Evolutionary conservation across 2,888 invertebrate species (phyloP).

Genomic region (Lasioglossum villosulum): DNA sequence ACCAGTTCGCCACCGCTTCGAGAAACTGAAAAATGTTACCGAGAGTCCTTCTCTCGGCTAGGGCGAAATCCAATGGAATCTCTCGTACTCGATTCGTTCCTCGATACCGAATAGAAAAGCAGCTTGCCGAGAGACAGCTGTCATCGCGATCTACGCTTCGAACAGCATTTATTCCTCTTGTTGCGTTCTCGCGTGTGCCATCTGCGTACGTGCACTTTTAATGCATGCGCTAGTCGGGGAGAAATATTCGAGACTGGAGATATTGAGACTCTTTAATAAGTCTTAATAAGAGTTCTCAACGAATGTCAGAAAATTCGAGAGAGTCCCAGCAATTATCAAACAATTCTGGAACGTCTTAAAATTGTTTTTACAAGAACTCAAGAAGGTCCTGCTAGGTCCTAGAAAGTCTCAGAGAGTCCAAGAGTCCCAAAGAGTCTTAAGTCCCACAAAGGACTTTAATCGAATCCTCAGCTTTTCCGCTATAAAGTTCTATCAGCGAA

Average conservation of each 20-base stretch:
- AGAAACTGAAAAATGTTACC: background rate
- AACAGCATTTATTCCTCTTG: background rate
- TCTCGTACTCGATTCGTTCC: background rate
- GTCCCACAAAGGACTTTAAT: background rate
- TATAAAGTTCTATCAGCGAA: background rate
- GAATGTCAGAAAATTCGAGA: background rate
- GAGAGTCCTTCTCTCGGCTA: background rate
- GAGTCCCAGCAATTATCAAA: background rate
- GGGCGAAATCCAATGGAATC: background rate
- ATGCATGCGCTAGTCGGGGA: too few relatives aligned
- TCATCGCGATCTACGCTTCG: background rate
- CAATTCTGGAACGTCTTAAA: too few relatives aligned
- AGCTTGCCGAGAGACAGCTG: background rate
- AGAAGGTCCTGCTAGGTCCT: background rate
- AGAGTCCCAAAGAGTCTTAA: background rate
- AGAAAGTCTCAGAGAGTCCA: background rate
- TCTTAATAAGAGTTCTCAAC: background rate
- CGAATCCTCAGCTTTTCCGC: background rate
- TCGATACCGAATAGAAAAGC: background rate
- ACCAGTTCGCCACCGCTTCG: background rate
- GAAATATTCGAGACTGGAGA: background rate
- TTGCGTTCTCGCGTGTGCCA: background rate
- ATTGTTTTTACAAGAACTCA: too few relatives aligned
- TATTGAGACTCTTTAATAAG: background rate
- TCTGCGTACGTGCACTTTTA: background rate